Base-by-base conservation (phyloP, 2,113 vertebrate species). In the Oncorhynchus kisutch region DNA sequence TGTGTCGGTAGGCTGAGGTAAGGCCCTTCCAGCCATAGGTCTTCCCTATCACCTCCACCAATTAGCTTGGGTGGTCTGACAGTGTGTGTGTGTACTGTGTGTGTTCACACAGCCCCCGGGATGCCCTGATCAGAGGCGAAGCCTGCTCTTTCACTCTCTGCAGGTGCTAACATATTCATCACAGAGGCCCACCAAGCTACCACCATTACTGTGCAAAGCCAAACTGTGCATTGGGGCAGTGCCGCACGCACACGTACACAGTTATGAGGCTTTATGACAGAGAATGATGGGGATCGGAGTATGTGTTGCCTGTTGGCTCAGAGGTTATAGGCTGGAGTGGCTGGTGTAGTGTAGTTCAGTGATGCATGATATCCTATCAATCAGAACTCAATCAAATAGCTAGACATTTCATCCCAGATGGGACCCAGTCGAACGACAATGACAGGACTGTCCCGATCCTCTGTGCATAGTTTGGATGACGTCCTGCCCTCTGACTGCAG, bases 91-190 rank as follows among this genome's bases (percentile, higher is more conserved):
- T 68, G 75, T 66, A 67, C 6, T 66, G 70, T 67, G 71, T 79
- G 81, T 70, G 69, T 65, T 60, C 66, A 57, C 65, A 11, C 67
- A 66, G 78, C 54, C 65, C 25, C 13, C 31, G 67, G 67, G 6
- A 16, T 9, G 34, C 31, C 77, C 78, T 87, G 84, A 89, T 91
- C 85, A 80, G 76, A 87, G 86, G 78, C 85, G 89, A 87, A 86
- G 85, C 80, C 88, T 90, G 90, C 85, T 91, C 89, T 91, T 90
- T 89, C 87, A 85, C 85, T 88, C 87, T 87, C 87, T 71, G 81
- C 90, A 91, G 90, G 88, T 89, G 90, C 89, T 82, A 90, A 91
- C 88, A 86, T 86, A 89, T 89, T 90, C 88, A 88, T 89, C 85
- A 86, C 78, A 39, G 81, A 81, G 78, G 80, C 72, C 89, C 86